phyloP scores from a whole-genome alignment of 2,888 invertebrate genomes.

The Andrena bucephala region DNA sequence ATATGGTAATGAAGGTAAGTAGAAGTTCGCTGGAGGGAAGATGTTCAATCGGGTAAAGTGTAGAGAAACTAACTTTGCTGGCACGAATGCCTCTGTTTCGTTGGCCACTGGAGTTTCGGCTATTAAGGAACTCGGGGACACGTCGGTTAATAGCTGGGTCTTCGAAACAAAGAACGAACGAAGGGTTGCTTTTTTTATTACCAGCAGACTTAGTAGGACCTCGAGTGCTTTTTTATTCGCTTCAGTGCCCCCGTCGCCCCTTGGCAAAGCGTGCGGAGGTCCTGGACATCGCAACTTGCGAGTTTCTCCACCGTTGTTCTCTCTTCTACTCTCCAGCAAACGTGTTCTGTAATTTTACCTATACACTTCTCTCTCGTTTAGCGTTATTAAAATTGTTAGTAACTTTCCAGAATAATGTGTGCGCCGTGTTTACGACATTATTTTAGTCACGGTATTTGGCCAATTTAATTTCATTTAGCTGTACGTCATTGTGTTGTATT shows the following conservation, averaged over 20 bases:
- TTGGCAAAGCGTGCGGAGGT: constrained; percentile 51
- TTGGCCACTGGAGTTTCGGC: constrained; percentile 57
- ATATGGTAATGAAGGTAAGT: constrained; percentile 24
- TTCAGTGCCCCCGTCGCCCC: constrained; percentile 46
- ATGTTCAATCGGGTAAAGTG: constrained; percentile 56
- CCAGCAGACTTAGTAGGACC: constrained; percentile 54
- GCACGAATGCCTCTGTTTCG: constrained; percentile 54
- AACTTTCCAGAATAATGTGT: too few species aligned
- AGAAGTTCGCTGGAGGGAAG: constrained; percentile 33
- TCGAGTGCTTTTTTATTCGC: constrained; percentile 59
- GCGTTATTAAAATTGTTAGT: too few species aligned
- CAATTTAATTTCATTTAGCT: not conserved
- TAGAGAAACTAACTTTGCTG: constrained; percentile 49
- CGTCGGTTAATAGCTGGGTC: constrained; percentile 68
- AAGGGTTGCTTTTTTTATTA: constrained; percentile 67
- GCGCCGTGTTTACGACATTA: too few species aligned
- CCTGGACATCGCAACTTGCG: constrained; percentile 36
- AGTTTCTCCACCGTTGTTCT: constrained; percentile 31
- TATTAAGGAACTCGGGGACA: constrained; percentile 60
- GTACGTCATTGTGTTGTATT: not conserved
- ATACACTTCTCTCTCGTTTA: not conserved
- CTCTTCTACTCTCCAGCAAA: constrained; percentile 1
- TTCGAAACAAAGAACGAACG: constrained; percentile 62
- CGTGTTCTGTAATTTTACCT: not conserved
- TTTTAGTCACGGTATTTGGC: not conserved